Evolutionary conservation across 2,888 invertebrate genomes (phyloP).

Genomic region (Leptinotarsa juncta): DNA sequence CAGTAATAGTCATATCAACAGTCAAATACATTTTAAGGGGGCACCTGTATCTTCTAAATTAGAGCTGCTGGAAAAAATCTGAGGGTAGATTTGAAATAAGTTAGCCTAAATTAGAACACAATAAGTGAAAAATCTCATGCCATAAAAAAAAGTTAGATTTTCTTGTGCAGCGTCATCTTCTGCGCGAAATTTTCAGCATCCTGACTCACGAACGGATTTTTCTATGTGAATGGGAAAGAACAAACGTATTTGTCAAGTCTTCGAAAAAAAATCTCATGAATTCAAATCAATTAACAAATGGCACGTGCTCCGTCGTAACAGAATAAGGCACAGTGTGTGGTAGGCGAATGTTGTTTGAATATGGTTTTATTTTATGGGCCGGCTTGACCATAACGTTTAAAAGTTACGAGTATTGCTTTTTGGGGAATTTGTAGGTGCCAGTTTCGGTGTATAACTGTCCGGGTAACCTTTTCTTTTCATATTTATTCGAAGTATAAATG

Average conservation of each 20-base stretch:
- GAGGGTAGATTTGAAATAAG: too few relatives aligned
- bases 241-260: not conserved
- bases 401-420: conserved; percentile 57
- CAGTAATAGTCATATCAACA: too few relatives aligned
- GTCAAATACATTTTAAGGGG: too few relatives aligned
- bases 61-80: too few relatives aligned
- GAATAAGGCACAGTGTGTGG: conserved; percentile 57
- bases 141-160: too few relatives aligned
- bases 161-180: too few relatives aligned
- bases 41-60: too few relatives aligned
- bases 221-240: too few relatives aligned
- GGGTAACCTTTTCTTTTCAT: conserved; percentile 43
- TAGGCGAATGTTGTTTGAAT: conserved; percentile 49
- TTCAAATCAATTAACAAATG: not conserved
- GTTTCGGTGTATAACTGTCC: conserved; percentile 50
- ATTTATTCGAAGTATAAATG: conserved; percentile 52
- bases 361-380: conserved; percentile 52
- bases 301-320: conserved; percentile 50
- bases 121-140: too few relatives aligned
- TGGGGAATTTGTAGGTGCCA: conserved; percentile 56
- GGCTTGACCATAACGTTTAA: conserved; percentile 51
- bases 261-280: not conserved
- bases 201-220: too few relatives aligned
- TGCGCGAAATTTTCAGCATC: too few relatives aligned
- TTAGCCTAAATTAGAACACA: too few relatives aligned